phyloP scores from a whole-genome alignment of 2,113 vertebrate species.

The Neoarius graeffei region DNA sequence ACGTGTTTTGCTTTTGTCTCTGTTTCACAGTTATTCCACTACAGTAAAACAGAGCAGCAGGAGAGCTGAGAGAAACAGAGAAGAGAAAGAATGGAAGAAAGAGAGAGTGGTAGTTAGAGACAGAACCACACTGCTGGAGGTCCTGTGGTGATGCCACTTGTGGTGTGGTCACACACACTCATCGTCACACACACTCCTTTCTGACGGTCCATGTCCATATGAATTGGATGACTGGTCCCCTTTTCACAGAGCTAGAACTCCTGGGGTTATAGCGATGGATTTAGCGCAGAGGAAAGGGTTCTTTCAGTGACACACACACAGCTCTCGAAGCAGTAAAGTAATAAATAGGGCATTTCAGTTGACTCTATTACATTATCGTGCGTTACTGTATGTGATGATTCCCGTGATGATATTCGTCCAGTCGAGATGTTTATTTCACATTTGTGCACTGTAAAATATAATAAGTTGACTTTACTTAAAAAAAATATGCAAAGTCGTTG shows the following conservation, averaged over 20 bases:
- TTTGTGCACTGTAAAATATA: no score
- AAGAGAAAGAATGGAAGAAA: slow-evolving; percentile 25
- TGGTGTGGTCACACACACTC: slow-evolving; percentile 22
- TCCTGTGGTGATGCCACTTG: slow-evolving; percentile 28
- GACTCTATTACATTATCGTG: background rate
- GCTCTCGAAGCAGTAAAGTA: background rate
- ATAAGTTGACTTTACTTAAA: no score
- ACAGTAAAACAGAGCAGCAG: slow-evolving; percentile 40
- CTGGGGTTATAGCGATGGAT: slow-evolving; percentile 34
- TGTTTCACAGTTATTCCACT: slow-evolving; percentile 44
- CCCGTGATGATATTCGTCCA: background rate
- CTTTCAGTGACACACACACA: slow-evolving; percentile 3
- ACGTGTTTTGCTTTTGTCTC: slow-evolving; percentile 39
- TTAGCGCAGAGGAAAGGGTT: background rate
- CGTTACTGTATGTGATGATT: background rate
- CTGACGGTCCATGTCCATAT: slow-evolving; percentile 27
- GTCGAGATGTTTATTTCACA: background rate
- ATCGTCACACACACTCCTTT: slow-evolving; percentile 19
- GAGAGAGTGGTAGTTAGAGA: slow-evolving; percentile 46
- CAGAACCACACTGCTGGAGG: slow-evolving; percentile 28
- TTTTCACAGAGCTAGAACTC: slow-evolving; percentile 7
- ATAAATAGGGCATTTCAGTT: background rate
- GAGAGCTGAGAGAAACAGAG: slow-evolving; percentile 22
- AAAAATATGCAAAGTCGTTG: no score
- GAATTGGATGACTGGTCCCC: slow-evolving; percentile 34